Conservation (phyloP, 2,113 vertebrate genomes). For the Natator depressus region DNA sequence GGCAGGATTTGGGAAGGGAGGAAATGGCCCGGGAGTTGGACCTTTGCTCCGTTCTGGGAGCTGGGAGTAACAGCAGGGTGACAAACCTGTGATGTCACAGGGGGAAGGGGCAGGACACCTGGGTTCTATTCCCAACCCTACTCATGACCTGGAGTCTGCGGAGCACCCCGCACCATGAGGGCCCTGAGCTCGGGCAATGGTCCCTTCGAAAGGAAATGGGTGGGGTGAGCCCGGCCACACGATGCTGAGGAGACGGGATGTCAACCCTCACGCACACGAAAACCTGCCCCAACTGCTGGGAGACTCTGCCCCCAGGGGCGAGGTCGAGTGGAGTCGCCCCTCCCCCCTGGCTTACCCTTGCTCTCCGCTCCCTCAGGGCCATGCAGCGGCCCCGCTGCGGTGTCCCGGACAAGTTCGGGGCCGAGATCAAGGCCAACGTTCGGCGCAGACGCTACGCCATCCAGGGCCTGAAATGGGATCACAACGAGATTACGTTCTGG, state of each 20-base stretch:
- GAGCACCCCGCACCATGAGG: no score
- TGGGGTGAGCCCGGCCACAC: background rate
- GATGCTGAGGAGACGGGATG: background rate
- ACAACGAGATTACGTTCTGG: conserved; percentile 91
- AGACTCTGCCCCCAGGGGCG: background rate
- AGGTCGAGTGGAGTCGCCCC: no score
- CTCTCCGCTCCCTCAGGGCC: conserved; percentile 74
- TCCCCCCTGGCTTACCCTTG: background rate
- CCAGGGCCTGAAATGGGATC: conserved; percentile 92
- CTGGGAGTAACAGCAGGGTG: background rate
- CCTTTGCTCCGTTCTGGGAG: no score
- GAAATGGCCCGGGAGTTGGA: background rate
- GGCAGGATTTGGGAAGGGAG: background rate
- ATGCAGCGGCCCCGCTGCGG: conserved; percentile 91
- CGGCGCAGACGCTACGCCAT: conserved; percentile 89
- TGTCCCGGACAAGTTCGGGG: conserved; percentile 91
- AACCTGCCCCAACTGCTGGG: background rate
- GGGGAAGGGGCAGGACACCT: background rate
- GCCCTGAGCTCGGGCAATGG: background rate
- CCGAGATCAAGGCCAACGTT: conserved; percentile 89
- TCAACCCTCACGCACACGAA: no score
- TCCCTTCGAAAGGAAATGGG: background rate
- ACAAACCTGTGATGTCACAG: background rate
- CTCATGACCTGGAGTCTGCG: background rate
- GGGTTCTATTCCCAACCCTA: background rate